Conservation (phyloP, 2,888 invertebrate species). For the Drosophila bunnanda region DNA sequence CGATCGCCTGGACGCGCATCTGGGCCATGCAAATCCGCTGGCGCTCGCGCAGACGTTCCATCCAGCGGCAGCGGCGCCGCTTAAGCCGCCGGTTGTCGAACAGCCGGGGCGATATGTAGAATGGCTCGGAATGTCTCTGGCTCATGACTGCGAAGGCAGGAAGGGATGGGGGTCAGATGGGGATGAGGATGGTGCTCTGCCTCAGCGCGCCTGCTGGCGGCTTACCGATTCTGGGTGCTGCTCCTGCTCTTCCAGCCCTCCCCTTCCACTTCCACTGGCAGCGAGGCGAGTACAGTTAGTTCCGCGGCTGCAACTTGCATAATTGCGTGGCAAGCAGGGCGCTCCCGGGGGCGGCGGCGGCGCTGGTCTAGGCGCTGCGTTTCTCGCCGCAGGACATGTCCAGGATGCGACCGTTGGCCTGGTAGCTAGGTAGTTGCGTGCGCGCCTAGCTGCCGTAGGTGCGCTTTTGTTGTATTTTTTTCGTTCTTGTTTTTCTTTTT, state of each 20-base stretch:
- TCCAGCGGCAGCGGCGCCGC: conserved; percentile 72
- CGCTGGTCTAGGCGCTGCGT: conserved; percentile 22
- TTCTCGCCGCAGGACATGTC: conserved; percentile 17
- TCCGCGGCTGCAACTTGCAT: conserved; percentile 70
- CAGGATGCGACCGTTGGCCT: conserved; percentile 8
- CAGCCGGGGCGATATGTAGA: conserved; percentile 79
- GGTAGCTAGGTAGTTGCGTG: conserved; percentile 2
- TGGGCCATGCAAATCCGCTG: conserved; percentile 48
- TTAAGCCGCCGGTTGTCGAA: conserved; percentile 82
- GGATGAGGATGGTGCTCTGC: neutral
- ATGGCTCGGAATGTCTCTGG: conserved; percentile 82
- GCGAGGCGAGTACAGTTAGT: conserved; percentile 69
- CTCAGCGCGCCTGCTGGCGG: neutral
- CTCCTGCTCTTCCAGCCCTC: conserved; percentile 8
- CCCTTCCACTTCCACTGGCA: conserved; percentile 9
- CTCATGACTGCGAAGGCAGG: conserved; percentile 50
- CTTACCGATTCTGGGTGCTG: conserved; percentile 20
- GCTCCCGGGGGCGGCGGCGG: conserved; percentile 22
- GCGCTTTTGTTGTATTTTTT: conserved; percentile 57
- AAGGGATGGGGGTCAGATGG: neutral
- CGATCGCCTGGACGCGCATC: conserved; percentile 32
- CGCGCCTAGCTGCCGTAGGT: conserved; percentile 11
- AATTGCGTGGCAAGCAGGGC: conserved; percentile 60
- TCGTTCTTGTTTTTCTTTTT: conserved; percentile 57
- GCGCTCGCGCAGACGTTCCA: conserved; percentile 61